These are phyloP conservation scores for Otus sunia DNA, from an alignment of 2,113 vertebrate genomes.

Conservation along the genomic window DNA sequence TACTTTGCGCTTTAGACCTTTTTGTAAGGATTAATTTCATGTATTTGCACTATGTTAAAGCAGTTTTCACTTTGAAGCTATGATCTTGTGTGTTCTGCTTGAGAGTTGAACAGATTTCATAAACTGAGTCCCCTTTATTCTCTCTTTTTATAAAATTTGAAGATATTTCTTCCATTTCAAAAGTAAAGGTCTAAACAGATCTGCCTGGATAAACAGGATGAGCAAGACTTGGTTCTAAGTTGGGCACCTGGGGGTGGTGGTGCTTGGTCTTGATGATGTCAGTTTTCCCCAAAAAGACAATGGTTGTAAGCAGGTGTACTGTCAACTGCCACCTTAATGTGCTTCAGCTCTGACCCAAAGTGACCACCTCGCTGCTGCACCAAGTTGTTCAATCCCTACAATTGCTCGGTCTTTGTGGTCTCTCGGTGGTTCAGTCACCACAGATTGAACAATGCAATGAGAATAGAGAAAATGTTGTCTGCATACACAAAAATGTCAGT, in stretches of 20 bases:
- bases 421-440: background rate
- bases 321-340: background rate
- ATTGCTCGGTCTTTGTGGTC: background rate
- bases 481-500: background rate
- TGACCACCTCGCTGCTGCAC: background rate
- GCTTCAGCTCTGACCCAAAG: background rate
- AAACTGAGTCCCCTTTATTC: background rate
- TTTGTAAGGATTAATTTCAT: background rate
- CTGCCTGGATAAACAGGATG: background rate
- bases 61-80: background rate
- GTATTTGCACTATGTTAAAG: background rate
- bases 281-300: background rate
- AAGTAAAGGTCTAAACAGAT: background rate
- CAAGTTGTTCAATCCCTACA: background rate
- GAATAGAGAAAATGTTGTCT: background rate
- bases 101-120: background rate
- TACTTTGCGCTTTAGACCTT: background rate
- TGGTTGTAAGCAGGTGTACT: background rate
- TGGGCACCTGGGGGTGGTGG: accelerated
- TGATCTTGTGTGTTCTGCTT: background rate
- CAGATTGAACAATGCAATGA: background rate
- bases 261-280: background rate
- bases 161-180: background rate
- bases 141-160: background rate
- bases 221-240: background rate